phyloP scores from a whole-genome alignment of 2,113 vertebrate species.

The Proterorhinus semilunaris region DNA sequence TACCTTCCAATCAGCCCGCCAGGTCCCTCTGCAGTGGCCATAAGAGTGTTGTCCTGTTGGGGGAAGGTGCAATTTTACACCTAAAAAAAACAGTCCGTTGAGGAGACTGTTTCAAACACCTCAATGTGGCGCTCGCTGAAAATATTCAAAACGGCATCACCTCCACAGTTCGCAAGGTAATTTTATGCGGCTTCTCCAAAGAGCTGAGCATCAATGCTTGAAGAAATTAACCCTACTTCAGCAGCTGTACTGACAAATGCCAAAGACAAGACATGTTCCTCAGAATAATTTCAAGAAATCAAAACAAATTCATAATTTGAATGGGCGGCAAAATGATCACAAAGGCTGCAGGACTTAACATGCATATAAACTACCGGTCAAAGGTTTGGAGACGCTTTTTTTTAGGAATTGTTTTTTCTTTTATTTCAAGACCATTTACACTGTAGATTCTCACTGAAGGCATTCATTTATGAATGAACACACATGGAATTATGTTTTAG shows the following conservation, averaged over 20 bases:
- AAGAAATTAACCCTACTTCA: slow-evolving; percentile 43
- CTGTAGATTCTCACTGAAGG: no score
- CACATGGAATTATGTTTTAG: no score
- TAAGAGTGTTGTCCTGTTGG: slow-evolving; percentile 48
- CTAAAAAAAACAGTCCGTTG: slow-evolving; percentile 7
- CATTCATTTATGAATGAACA: no score
- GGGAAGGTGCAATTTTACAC: not conserved
- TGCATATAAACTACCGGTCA: no score
- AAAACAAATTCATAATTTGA: no score
- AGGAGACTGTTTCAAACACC: slow-evolving; percentile 16
- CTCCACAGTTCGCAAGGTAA: slow-evolving; percentile 42
- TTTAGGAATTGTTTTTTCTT: no score
- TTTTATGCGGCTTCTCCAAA: slow-evolving; percentile 30
- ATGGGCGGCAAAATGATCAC: no score
- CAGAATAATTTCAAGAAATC: no score
- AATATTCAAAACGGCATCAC: slow-evolving; percentile 39
- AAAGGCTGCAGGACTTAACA: no score
- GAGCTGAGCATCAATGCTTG: slow-evolving; percentile 43
- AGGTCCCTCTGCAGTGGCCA: slow-evolving; percentile 32
- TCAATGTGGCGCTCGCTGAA: slow-evolving; percentile 23
- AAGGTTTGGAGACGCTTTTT: no score
- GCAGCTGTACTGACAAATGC: slow-evolving; percentile 2
- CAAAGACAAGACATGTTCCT: slow-evolving; percentile 5
- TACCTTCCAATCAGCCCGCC: slow-evolving; percentile 54
- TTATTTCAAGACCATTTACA: no score